These are phyloP conservation scores for Lycorma delicatula DNA, from an alignment of 1,140 invertebrate species.

Conservation along the genomic window DNA sequence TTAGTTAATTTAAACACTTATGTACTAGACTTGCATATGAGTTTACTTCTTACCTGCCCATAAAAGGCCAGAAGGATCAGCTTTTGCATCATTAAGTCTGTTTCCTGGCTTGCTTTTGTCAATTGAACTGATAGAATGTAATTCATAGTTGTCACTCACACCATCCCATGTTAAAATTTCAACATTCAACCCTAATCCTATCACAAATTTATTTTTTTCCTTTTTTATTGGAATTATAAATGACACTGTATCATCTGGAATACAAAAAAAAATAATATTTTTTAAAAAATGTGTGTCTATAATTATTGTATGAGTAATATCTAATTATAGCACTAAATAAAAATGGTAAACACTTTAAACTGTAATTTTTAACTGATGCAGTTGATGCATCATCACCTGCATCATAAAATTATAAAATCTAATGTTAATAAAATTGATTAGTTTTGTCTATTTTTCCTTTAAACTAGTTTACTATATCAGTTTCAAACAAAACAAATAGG, in stretches of 20 bases:
- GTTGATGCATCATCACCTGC: too few species aligned
- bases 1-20: too few species aligned
- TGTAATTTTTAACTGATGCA: too few species aligned
- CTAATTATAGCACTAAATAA: too few species aligned
- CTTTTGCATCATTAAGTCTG: constrained; percentile 82
- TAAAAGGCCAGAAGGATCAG: constrained; percentile 65
- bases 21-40: too few species aligned
- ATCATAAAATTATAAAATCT: too few species aligned
- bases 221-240: constrained; percentile 38
- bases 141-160: neutral
- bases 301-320: too few species aligned
- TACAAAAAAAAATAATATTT: neutral
- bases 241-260: constrained; percentile 23
- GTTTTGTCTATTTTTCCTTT: too few species aligned
- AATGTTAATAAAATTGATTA: too few species aligned
- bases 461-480: too few species aligned
- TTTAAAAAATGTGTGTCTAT: constrained; percentile 1
- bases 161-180: constrained; percentile 26
- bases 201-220: constrained; percentile 30
- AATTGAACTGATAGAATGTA: constrained; percentile 15
- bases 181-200: constrained; percentile 29
- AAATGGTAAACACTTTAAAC: too few species aligned
- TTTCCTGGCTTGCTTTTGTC: constrained; percentile 43
- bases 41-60: constrained; percentile 62
- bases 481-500: too few species aligned